Evolutionary conservation across 2,113 vertebrate species (phyloP).

Genomic region (Agapornis roseicollis): DNA sequence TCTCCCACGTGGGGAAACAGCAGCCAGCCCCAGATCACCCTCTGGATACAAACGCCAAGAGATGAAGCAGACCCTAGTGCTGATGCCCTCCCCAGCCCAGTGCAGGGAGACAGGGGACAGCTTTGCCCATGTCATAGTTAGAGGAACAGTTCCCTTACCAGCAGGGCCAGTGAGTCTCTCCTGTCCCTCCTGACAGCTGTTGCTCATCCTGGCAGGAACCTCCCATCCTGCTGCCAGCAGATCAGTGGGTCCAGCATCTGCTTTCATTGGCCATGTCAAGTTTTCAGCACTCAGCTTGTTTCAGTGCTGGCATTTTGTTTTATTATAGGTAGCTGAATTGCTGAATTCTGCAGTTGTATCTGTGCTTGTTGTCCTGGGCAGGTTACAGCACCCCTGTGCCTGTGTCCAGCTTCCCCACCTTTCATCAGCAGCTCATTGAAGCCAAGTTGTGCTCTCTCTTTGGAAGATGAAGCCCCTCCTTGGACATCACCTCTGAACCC

Average conservation of each 20-base stretch:
- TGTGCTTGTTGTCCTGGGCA: not conserved
- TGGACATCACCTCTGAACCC: not conserved
- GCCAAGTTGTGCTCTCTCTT: not conserved
- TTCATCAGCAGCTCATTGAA: not conserved
- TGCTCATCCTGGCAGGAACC: not conserved
- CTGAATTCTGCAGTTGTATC: not conserved
- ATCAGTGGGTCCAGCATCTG: not conserved
- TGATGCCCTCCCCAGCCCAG: not conserved
- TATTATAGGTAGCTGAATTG: not conserved
- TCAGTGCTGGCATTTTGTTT: not conserved
- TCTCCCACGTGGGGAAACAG: not conserved
- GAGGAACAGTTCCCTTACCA: not conserved
- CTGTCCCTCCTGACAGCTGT: not conserved
- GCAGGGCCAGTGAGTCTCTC: not conserved
- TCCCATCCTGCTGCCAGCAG: not conserved
- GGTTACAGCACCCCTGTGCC: not conserved
- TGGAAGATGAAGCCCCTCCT: not conserved
- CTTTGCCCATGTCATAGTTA: rapidly evolving
- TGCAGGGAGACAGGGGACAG: not conserved
- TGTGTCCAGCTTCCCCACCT: not conserved
- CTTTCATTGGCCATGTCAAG: not conserved
- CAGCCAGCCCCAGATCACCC: not conserved
- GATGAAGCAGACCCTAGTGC: not conserved
- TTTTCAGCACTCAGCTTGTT: not conserved
- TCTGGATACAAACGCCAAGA: not conserved